These are phyloP conservation scores for Brachyistius frenatus DNA, from an alignment of 2,113 vertebrate genomes.

Conservation along the genomic window DNA sequence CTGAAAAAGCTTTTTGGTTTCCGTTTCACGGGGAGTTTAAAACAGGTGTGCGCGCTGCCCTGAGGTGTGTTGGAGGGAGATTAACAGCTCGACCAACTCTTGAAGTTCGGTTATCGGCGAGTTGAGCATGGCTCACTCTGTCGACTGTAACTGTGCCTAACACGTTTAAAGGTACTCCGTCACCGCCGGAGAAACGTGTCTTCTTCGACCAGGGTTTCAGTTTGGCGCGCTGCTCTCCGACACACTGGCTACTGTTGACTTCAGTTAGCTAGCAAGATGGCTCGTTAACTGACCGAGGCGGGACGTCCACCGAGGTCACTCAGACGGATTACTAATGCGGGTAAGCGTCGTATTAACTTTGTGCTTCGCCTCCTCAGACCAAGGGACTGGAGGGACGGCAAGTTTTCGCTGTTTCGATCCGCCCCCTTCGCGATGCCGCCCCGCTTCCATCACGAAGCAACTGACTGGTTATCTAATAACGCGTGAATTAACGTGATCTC, in stretches of 20 bases:
- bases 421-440: slow-evolving; percentile 29
- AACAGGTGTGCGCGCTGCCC: not conserved
- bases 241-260: not conserved
- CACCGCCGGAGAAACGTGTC: not conserved
- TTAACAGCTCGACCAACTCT: not conserved
- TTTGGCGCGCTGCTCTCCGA: not conserved
- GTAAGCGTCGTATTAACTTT: slow-evolving; percentile 6
- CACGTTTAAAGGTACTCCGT: not conserved
- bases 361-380: too few species aligned
- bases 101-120: slow-evolving; percentile 27
- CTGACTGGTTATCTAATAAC: slow-evolving; percentile 33
- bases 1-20: not conserved
- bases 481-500: slow-evolving; percentile 1
- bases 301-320: not conserved
- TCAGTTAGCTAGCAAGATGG: slow-evolving; percentile 8
- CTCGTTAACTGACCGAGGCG: not conserved
- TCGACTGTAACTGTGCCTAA: not conserved
- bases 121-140: not conserved
- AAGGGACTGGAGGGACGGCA: not conserved
- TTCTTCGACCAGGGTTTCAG: not conserved
- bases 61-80: not conserved
- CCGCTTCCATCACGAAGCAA: slow-evolving; percentile 29
- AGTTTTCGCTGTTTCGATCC: slow-evolving; percentile 11
- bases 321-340: not conserved
- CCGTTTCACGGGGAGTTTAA: not conserved